Conservation (phyloP, 2,888 invertebrate species). For the Drosophila robusta region DNA sequence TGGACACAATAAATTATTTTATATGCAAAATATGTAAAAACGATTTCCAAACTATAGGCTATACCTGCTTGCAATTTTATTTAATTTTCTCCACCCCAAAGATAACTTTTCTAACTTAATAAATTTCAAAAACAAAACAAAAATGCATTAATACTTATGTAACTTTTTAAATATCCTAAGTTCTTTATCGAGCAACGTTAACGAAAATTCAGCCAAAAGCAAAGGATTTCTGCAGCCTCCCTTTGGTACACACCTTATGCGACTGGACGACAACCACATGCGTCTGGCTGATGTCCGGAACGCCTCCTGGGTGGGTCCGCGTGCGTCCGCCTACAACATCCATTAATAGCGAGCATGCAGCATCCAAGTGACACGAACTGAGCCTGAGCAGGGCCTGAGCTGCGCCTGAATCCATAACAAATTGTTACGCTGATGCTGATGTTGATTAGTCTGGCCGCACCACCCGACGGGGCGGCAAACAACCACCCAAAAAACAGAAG, state of each 20-base stretch:
- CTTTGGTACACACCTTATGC: not conserved
- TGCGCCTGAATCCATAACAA: conserved; percentile 62
- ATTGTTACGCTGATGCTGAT: conserved; percentile 64
- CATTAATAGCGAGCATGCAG: conserved; percentile 58
- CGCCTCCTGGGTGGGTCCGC: conserved; percentile 37
- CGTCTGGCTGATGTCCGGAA: conserved; percentile 41
- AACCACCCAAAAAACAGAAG: conserved; percentile 36
- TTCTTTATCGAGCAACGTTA: too few species aligned
- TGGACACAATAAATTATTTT: too few species aligned
- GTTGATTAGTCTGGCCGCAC: conserved; percentile 62
- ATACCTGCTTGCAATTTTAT: too few species aligned
- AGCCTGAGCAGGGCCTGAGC: conserved; percentile 8
- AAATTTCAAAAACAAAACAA: too few species aligned
- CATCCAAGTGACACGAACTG: conserved; percentile 52
- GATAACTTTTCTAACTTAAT: too few species aligned
- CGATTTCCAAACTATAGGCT: too few species aligned
- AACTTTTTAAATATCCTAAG: too few species aligned
- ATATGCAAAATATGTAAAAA: too few species aligned
- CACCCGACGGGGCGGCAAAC: conserved; percentile 17
- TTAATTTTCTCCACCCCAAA: too few species aligned
- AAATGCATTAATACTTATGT: too few species aligned
- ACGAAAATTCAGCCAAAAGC: not conserved
- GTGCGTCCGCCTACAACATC: conserved; percentile 63
- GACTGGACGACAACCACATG: conserved; percentile 37
- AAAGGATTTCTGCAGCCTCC: not conserved